Base-by-base conservation (phyloP, 2,888 invertebrate species). In the Epirrita christyi region DNA sequence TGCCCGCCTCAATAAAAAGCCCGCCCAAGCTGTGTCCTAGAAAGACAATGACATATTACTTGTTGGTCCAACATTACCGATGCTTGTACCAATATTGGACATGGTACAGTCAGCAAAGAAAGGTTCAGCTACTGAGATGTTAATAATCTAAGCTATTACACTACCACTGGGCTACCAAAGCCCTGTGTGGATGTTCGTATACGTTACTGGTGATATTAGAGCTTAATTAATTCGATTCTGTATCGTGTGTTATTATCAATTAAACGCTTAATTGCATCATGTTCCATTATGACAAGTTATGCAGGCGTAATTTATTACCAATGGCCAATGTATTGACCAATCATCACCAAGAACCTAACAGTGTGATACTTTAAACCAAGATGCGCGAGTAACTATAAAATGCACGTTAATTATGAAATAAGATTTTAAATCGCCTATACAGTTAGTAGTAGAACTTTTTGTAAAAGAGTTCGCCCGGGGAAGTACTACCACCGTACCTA, bases 21-120 rank as follows among this genome's bases (percentile, higher is more conserved):
- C 51, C 53, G 49, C 55, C 56, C 59, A 46, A 52, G 54, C 58
- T 52, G 48, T 60, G 64, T 57, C 62, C 62, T 55, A 61, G 55
- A 59, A 55, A 64, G 55, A 63, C 60, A 62, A 59, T 61, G 62
- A 66, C 62, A 54, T 66, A 64, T 66, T 61, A 58, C 63, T 55
- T 54, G 63, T 61, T 48, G 47, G 53, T 11, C 53, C 46, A 46
- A 56, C 46, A 46, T 49, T 43, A 52, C 48, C 4, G 29, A 42
- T 10, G 41, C 45, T 38, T 57, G 47, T 38, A 38, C 43, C 38
- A 44, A 38, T 43, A 13, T 48, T 50, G 50, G 36, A 21, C 14
- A 28, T 45, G n/a, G 34, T 37, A 42, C 36, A 40, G n/a, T 11
- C 11, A 36, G 36, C 36, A 21, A 21, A 21, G 2, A 21, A 21